These are phyloP conservation scores for Mohoua ochrocephala DNA, from an alignment of 2,113 vertebrate genomes.

Conservation along the genomic window DNA sequence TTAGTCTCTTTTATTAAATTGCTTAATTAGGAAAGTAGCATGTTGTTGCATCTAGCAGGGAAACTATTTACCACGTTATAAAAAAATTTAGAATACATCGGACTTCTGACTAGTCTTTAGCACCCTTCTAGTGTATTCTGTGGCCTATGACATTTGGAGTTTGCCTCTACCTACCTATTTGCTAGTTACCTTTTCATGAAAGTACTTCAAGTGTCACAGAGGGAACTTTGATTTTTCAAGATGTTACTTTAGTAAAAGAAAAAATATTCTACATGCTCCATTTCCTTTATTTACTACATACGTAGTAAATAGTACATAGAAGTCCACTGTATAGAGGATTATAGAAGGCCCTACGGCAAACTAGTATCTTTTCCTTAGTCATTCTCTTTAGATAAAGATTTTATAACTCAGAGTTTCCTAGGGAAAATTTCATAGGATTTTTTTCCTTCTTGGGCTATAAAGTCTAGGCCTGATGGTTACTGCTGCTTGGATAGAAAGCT, in stretches of 20 bases:
- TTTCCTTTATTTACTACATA: background rate
- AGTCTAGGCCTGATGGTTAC: background rate
- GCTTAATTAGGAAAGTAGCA: conserved; percentile 17
- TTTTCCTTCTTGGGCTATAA: background rate
- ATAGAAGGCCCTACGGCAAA: background rate
- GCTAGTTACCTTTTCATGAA: background rate
- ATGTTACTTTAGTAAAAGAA: background rate
- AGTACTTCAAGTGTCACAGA: background rate
- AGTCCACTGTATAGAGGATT: background rate
- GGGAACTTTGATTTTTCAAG: background rate
- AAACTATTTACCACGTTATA: conserved; percentile 12
- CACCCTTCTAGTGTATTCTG: background rate
- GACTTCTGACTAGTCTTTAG: background rate
- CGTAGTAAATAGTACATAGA: background rate
- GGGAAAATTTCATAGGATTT: background rate
- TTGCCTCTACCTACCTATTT: background rate
- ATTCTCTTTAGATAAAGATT: background rate
- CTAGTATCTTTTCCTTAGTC: background rate
- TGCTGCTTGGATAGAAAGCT: background rate
- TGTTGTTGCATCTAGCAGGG: background rate
- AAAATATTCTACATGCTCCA: background rate
- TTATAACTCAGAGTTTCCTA: background rate
- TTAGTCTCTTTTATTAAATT: conserved; percentile 28
- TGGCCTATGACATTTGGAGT: background rate
- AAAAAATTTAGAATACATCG: background rate